Base-by-base conservation (phyloP, 2,888 invertebrate species). In the Cloeon dipterum region DNA sequence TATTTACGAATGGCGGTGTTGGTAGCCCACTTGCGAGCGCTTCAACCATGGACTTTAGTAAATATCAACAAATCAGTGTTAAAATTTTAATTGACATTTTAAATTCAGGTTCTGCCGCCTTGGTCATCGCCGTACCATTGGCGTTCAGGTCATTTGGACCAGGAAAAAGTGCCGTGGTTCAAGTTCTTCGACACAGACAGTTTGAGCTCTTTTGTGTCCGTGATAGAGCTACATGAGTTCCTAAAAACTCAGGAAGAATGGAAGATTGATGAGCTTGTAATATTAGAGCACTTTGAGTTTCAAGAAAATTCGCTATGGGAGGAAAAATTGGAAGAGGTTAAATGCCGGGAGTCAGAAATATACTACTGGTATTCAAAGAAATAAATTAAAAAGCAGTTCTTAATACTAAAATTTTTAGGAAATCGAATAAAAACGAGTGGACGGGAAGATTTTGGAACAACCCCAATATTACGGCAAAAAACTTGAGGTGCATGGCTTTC, bases 111-210 rank as follows among this genome's bases (percentile, higher is more conserved):
- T 34, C 60, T 98, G 43, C 94, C 94, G 11, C 91, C 96, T 0
- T 98, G 93, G 86, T 69, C 76, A 38, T 67, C 70, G 42, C 56
- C 96, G 3, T 83, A 82, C 46, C 98, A 98, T 52, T 98, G 98
- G 96, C 66, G 63, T 48, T 65, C 68, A 4, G 54, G 50, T 19
- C 60, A 62, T 20, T 54, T 64, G 38, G 48, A 54, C 3, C 73
- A 75, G 44, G 58, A 59, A 14, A 65, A 70, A 26, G 57, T 78
- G 25, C 70, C 74, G 1, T 96, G 96, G 96, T 59, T 65, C 4
- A 51, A 55, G 23, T 96, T 89, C 55, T 98, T 98, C 56, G 79
- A 94, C 52, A 37, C 93, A 4, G 46, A 62, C 1, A 78, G 83
- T 47, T 59, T 98, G 19, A 65, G 70, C 49, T 61, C 63, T 26